A percentile compares a stretch with the other conserved stretches of the same genome.
phyloP scores from a whole-genome alignment of 2,797 vertebrate genomes.

The Lepilemur ruficaudatus region DNA sequence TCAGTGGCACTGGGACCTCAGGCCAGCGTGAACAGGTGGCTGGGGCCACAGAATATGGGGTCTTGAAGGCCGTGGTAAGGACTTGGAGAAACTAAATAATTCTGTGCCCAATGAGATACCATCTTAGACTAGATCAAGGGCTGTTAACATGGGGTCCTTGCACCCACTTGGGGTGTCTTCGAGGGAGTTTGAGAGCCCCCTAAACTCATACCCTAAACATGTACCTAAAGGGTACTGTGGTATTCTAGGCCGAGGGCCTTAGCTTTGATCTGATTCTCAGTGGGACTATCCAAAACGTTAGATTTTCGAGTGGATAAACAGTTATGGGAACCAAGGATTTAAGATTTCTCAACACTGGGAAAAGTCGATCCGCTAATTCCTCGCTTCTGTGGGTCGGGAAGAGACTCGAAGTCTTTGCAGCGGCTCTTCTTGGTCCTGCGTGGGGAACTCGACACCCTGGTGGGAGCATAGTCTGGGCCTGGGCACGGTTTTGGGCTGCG shows the following conservation, averaged over 20 bases:
- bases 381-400: background rate
- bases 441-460: too few relatives aligned
- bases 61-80: background rate
- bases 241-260: background rate
- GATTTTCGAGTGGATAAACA: background rate
- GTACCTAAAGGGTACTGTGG: background rate
- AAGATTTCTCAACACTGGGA: background rate
- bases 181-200: background rate
- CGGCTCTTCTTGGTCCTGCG: fast-evolving
- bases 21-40: background rate
- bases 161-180: background rate
- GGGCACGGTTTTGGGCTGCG: background rate
- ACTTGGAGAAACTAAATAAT: background rate
- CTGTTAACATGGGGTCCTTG: background rate
- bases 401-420: background rate
- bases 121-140: background rate
- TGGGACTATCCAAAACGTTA: background rate
- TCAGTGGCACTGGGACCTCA: background rate
- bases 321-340: background rate
- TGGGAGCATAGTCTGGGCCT: background rate
- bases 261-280: background rate
- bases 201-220: background rate
- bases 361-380: background rate
- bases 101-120: background rate
- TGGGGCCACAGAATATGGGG: background rate